phyloP scores from a whole-genome alignment of 2,888 invertebrate species.

The Parasteatoda lunata region DNA sequence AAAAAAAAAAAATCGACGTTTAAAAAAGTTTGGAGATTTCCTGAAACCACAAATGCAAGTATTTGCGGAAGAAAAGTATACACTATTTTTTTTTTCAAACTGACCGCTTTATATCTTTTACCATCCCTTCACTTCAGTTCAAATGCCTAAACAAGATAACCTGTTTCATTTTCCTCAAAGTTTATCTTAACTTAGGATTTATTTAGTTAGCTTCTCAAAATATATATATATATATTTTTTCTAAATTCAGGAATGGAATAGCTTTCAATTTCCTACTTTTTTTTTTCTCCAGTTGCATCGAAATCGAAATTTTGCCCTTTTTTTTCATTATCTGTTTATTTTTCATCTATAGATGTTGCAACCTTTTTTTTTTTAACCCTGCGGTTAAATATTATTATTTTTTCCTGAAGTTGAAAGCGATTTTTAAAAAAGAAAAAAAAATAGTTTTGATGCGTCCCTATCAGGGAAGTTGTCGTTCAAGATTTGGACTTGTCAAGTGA shows the following conservation, averaged over 20 bases:
- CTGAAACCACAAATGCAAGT: neutral
- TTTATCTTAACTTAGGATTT: constrained; percentile 48
- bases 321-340: constrained; percentile 43
- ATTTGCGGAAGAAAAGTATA: neutral
- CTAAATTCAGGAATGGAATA: constrained; percentile 24
- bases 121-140: neutral
- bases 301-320: constrained; percentile 50
- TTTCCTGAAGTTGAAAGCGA: neutral
- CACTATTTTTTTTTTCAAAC: neutral
- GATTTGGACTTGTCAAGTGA: constrained; percentile 1
- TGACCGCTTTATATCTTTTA: neutral
- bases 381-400: neutral
- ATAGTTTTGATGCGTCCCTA: neutral
- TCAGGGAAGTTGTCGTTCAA: neutral
- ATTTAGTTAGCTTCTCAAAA: constrained; percentile 43
- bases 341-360: constrained; percentile 18
- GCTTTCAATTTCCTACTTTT: constrained; percentile 43
- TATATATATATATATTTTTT: constrained; percentile 23
- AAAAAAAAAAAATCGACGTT: neutral
- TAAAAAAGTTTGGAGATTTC: neutral
- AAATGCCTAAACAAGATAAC: constrained; percentile 14
- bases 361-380: neutral
- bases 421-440: neutral
- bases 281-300: neutral
- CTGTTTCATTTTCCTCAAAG: constrained; percentile 2